Evolutionary conservation across 2,888 invertebrate genomes (phyloP).

Genomic region (Octonoba sinensis): DNA sequence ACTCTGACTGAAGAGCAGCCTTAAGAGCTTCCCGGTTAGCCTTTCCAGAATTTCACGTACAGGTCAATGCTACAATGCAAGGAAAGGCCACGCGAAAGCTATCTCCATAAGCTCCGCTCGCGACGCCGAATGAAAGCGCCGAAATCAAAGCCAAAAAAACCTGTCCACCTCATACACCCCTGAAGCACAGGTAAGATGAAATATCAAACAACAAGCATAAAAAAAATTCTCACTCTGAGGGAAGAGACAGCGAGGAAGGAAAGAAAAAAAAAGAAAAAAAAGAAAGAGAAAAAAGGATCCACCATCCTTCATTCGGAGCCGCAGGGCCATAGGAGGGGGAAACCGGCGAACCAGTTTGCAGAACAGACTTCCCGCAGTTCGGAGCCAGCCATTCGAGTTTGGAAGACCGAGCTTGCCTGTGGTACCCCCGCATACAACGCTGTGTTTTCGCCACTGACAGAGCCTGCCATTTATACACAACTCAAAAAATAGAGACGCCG

Average conservation of each 20-base stretch:
- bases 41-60: too few relatives aligned
- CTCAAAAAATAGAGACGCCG: too few relatives aligned
- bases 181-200: conserved; percentile 54
- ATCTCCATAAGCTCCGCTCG: conserved; percentile 47
- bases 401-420: conserved; percentile 15
- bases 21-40: too few relatives aligned
- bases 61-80: conserved; percentile 11
- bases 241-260: conserved; percentile 31
- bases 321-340: conserved; percentile 31
- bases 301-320: conserved; percentile 55
- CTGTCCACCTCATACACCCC: conserved; percentile 63
- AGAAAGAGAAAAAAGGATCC: conserved; percentile 29
- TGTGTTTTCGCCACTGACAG: too few relatives aligned
- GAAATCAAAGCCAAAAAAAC: conserved; percentile 38
- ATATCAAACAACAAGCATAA: conserved; percentile 27
- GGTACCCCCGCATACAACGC: conserved; percentile 7
- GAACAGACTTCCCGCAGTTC: conserved; percentile 57
- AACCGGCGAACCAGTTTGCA: conserved; percentile 38
- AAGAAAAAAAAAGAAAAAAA: conserved; percentile 53
- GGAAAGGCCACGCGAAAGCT: conserved; percentile 20
- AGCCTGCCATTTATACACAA: too few relatives aligned
- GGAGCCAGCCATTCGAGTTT: conserved; percentile 56
- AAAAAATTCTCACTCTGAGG: too few relatives aligned
- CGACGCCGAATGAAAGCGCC: conserved; percentile 27
- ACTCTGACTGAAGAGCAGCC: too few relatives aligned